These are phyloP conservation scores for Heliornis fulica DNA, from an alignment of 2,113 vertebrate species.

Conservation along the genomic window DNA sequence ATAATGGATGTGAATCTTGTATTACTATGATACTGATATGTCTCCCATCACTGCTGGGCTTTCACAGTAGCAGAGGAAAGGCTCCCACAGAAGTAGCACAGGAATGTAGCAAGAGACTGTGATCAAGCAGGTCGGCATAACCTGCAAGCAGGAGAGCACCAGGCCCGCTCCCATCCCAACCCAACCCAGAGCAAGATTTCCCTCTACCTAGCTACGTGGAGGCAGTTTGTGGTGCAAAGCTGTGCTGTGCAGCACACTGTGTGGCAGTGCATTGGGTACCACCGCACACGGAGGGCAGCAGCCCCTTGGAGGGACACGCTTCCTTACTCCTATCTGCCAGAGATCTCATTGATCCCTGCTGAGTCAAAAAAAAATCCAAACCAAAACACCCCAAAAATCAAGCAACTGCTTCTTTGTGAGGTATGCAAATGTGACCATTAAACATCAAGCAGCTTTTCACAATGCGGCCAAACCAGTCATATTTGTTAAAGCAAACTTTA, in stretches of 20 bases:
- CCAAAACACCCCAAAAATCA: not conserved
- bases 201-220: not conserved
- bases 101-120: not conserved
- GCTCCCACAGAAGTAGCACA: not conserved
- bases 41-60: not conserved
- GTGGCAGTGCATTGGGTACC: not conserved
- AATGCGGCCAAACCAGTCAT: not conserved
- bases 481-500: not conserved
- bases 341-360: accelerated
- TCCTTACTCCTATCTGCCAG: not conserved
- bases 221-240: not conserved
- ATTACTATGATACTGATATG: not conserved
- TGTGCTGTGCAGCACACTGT: not conserved
- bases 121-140: not conserved
- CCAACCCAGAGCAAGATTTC: not conserved
- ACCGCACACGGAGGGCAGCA: not conserved
- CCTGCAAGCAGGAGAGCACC: not conserved
- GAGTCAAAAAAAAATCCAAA: not conserved
- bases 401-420: not conserved
- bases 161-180: not conserved
- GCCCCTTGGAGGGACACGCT: not conserved
- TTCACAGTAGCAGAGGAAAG: not conserved
- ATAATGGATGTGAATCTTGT: not conserved
- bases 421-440: not conserved
- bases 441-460: not conserved